Evolutionary conservation across 2,797 vertebrate genomes (phyloP).

Genomic region (Ambastaia sidthimunki): DNA sequence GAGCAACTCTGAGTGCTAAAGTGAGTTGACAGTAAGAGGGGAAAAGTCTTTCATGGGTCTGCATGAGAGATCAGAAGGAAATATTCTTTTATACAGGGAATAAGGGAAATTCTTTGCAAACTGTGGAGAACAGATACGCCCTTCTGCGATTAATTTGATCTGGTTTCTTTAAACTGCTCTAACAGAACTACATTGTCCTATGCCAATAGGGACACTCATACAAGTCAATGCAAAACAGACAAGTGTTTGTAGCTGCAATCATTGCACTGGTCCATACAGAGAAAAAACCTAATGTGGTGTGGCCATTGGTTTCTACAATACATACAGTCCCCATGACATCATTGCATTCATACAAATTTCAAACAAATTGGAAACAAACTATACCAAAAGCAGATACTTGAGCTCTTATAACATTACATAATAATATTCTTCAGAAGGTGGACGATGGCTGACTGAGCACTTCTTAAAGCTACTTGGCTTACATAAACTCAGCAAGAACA

Average conservation of each 20-base stretch:
- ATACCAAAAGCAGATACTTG: background rate
- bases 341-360: background rate
- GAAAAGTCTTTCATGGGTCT: background rate
- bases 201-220: slow-evolving; percentile 12
- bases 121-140: background rate
- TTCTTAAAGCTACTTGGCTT: slow-evolving; percentile 24
- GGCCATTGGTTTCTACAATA: background rate
- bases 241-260: background rate
- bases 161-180: background rate
- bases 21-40: background rate
- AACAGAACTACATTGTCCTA: slow-evolving; percentile 20
- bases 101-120: background rate
- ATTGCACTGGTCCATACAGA: background rate
- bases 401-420: slow-evolving; percentile 12
- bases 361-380: background rate
- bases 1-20: slow-evolving; percentile 16
- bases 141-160: slow-evolving; percentile 12
- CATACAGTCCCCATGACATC: background rate
- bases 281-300: background rate
- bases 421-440: background rate
- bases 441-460: slow-evolving; percentile 6
- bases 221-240: slow-evolving; percentile 14
- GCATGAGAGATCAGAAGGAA: background rate
- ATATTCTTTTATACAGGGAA: background rate
- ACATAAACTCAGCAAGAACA: background rate